phyloP scores from a whole-genome alignment of 2,888 invertebrate genomes.

The Papilio demoleus region DNA sequence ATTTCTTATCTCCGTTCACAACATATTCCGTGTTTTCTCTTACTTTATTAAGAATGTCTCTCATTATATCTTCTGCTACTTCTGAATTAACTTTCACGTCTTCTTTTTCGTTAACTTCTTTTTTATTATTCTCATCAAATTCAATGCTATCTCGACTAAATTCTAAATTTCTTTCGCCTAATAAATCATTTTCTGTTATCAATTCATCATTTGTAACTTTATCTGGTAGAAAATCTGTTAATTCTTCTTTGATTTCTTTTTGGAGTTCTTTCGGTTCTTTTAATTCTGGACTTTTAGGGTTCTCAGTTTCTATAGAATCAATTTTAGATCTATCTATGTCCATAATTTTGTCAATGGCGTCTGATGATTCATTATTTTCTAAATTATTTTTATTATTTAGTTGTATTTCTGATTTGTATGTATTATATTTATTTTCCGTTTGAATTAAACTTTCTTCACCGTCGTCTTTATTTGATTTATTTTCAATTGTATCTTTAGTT shows the following conservation, averaged over 20 bases:
- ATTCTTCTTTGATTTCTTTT: not conserved
- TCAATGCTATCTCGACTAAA: not conserved
- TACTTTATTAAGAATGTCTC: not conserved
- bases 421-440: not conserved
- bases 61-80: not conserved
- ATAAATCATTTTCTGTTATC: not conserved
- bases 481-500: not conserved
- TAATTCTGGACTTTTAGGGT: not conserved
- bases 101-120: not conserved
- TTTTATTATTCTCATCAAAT: not conserved
- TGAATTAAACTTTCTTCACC: not conserved
- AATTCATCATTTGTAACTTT: not conserved
- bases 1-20: not conserved
- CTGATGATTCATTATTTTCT: too few species aligned
- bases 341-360: too few species aligned
- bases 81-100: not conserved
- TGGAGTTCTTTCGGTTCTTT: not conserved
- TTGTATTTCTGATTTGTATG: not conserved
- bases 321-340: too few species aligned
- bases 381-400: too few species aligned
- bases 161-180: not conserved
- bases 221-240: not conserved
- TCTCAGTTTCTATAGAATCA: not conserved
- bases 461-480: not conserved
- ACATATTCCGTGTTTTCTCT: not conserved